phyloP scores from a whole-genome alignment of 2,888 invertebrate species.

The Agonopterix alstromeriana region DNA sequence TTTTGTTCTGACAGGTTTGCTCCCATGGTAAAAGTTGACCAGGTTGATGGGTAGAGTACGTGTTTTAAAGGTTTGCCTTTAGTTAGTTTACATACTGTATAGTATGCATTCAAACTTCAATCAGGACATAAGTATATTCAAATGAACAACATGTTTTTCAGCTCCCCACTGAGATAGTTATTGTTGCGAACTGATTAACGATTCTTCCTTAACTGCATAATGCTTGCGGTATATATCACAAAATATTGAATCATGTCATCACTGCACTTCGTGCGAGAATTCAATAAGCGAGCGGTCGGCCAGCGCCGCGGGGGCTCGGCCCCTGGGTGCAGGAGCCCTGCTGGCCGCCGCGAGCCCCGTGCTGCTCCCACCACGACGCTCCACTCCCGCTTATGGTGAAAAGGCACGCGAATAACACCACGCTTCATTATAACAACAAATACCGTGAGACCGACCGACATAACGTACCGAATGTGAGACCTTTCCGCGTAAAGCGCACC shows the following conservation, averaged over 20 bases:
- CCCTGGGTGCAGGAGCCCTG: conserved; percentile 48
- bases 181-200: background rate
- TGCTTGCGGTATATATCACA: conserved; percentile 6
- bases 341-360: conserved; percentile 22
- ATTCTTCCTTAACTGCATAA: background rate
- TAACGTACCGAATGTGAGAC: conserved; percentile 41
- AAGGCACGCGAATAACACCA: conserved; percentile 56
- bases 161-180: too few species aligned
- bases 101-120: too few species aligned
- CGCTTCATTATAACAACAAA: conserved; percentile 33
- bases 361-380: conserved; percentile 41
- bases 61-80: too few species aligned
- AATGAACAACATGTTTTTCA: too few species aligned
- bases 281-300: conserved; percentile 45
- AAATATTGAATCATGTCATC: conserved; percentile 40
- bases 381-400: conserved; percentile 49
- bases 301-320: conserved; percentile 45
- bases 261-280: conserved; percentile 54
- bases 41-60: too few species aligned
- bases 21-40: too few species aligned
- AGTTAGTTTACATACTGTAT: too few species aligned
- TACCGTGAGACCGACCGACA: conserved; percentile 55
- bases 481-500: conserved; percentile 57
- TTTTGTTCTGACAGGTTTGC: too few species aligned
- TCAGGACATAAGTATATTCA: too few species aligned